Evolutionary conservation across 2,888 invertebrate genomes (phyloP).

Genomic region (Exephanes ischioxanthus): DNA sequence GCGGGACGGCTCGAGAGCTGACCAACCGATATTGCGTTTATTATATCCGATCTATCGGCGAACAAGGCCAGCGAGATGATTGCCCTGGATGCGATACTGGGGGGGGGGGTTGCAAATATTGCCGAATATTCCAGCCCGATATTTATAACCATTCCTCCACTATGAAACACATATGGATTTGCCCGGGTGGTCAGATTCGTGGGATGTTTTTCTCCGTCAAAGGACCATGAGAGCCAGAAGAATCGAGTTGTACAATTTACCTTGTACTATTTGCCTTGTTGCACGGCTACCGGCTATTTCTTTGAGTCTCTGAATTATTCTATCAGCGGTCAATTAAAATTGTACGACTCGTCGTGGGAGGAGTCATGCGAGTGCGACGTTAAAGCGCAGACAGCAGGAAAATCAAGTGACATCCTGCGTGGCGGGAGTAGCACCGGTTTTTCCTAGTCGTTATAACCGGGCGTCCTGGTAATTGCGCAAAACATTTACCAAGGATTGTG

Average conservation of each 20-base stretch:
- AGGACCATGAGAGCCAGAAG: conserved; percentile 31
- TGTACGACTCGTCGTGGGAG: background rate
- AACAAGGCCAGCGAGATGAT: conserved; percentile 48
- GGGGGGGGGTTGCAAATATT: conserved; percentile 33
- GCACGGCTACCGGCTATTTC: conserved; percentile 1
- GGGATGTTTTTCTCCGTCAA: conserved; percentile 49
- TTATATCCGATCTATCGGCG: conserved; percentile 51
- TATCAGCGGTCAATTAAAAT: background rate
- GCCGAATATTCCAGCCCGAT: conserved; percentile 31
- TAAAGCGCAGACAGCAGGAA: background rate
- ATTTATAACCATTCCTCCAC: conserved; percentile 17
- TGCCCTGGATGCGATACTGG: conserved; percentile 19
- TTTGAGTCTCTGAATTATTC: background rate
- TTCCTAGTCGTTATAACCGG: conserved; percentile 20
- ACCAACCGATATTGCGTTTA: conserved; percentile 65
- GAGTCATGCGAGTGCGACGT: background rate
- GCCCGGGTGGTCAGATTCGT: conserved; percentile 21
- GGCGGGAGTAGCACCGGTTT: conserved; percentile 20
- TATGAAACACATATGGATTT: conserved; percentile 30
- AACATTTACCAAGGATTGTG: conserved; percentile 29
- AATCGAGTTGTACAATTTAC: conserved; percentile 46
- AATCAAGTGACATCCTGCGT: conserved; percentile 1
- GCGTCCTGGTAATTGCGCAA: conserved; percentile 35
- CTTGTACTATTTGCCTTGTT: conserved; percentile 37
- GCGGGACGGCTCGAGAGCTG: conserved; percentile 51